Evolutionary conservation across 2,113 vertebrate genomes (phyloP).

Genomic region (Protobothrops mucrosquamatus): DNA sequence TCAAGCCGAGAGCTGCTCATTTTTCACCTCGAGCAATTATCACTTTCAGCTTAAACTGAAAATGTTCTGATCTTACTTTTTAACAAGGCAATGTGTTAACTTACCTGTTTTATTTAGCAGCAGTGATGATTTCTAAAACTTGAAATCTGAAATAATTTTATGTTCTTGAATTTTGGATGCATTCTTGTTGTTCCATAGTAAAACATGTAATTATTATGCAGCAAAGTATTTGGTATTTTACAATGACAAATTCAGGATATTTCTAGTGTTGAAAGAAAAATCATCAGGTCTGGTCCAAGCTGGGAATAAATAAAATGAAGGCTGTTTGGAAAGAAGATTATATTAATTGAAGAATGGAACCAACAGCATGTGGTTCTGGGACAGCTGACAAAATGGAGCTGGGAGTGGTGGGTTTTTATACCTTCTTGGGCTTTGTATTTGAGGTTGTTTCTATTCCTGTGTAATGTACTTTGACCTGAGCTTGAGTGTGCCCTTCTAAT

Average conservation of each 20-base stretch:
- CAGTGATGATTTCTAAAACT: neutral
- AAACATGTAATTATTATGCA: neutral
- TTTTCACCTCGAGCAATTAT: neutral
- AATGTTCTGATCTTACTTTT: neutral
- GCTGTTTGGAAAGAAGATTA: too few relatives aligned
- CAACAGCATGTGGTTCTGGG: too few relatives aligned
- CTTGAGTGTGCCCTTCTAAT: too few relatives aligned
- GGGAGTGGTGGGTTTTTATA: too few relatives aligned
- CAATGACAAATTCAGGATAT: conserved; percentile 11
- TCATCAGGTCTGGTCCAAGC: too few relatives aligned
- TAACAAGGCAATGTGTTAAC: neutral
- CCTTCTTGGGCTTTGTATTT: too few relatives aligned
- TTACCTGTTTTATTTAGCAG: neutral
- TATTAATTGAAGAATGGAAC: too few relatives aligned
- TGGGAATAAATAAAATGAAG: too few relatives aligned
- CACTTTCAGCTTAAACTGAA: neutral
- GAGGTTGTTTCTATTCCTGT: too few relatives aligned
- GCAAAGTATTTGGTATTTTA: neutral
- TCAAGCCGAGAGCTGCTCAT: neutral
- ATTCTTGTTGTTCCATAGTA: neutral
- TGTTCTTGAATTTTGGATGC: neutral
- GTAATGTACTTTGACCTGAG: too few relatives aligned
- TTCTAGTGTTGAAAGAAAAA: neutral
- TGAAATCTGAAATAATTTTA: neutral
- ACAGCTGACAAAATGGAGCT: too few relatives aligned